Evolutionary conservation across 1,140 invertebrate species (phyloP).

Genomic region (Mamestra configurata): DNA sequence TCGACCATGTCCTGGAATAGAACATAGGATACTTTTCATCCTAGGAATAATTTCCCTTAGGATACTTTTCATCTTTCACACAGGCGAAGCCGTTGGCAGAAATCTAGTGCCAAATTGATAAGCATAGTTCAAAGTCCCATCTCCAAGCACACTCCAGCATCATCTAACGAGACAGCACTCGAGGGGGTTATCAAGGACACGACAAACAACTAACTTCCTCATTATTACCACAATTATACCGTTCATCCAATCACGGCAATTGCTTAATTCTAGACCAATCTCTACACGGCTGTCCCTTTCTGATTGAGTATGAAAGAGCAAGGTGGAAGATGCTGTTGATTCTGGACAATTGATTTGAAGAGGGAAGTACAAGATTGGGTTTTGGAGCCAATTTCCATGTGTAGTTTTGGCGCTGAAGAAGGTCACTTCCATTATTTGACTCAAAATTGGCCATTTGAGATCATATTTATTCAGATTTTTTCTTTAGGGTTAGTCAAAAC

Average conservation of each 20-base stretch:
- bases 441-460: too few species aligned
- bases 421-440: not conserved
- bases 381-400: not conserved
- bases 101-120: not conserved
- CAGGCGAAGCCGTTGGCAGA: too few species aligned
- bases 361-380: not conserved
- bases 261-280: conserved; percentile 9
- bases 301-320: not conserved
- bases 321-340: not conserved
- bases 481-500: too few species aligned
- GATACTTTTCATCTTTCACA: too few species aligned
- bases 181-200: conserved; percentile 1
- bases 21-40: too few species aligned
- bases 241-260: conserved; percentile 34
- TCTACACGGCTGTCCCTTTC: not conserved
- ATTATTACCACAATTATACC: conserved; percentile 8
- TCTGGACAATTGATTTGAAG: conserved; percentile 7
- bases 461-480: too few species aligned
- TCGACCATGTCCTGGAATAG: too few species aligned
- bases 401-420: not conserved
- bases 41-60: too few species aligned
- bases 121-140: not conserved
- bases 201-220: not conserved
- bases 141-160: not conserved
- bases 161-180: not conserved